Evolutionary conservation across 2,797 vertebrate species (phyloP), one percentile per base, ranked within the genome.

Genomic region (Simalia tracyae): DNA sequence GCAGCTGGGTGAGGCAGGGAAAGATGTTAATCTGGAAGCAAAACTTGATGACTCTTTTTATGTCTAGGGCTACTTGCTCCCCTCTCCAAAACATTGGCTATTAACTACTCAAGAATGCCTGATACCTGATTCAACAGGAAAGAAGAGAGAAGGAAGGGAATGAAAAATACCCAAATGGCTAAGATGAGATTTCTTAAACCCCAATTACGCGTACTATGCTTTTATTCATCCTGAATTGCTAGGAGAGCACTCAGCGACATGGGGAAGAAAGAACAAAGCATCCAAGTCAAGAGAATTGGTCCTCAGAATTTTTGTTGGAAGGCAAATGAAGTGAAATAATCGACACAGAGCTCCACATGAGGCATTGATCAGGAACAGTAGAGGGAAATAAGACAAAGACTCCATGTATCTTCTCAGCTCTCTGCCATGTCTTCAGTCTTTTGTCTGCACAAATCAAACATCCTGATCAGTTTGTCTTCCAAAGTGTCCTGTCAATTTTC

Each of bases 311-410:
- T 90, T 66, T 54, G 66, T 66, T 81, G 85, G 86, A 90, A 93
- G 60, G 50, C 60, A 92, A 84, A 90, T 61, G 84, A 90, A 84
- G 84, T 90, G 90, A 91, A 72, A 90, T 63, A 84, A 92, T 90
- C 0, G 11, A 90, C 50, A 60, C 10, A 15, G 57, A 86, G 60
- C 90, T 68, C 50, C 50, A 64, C n/a, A 66, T 60, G 54, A 61
- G 0, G 36, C 61, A 88, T 90, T 50, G 60, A 88, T 93, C 54
- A 76, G 24, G 63, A 46, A 31, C 6, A 50, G 46, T 24, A 72
- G 56, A 60, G 50, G 36, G 84, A 91, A 91, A 64, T 61, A 60
- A 76, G 90, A 81, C 46, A 85, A 91, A 57, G 84, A 87, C 66
- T 46, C 19, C 31, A 1, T 63, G 19, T 89, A 76, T 57, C 87